Base-by-base conservation (phyloP, 2,113 vertebrate species). In the Rhinoptilus africanus region DNA sequence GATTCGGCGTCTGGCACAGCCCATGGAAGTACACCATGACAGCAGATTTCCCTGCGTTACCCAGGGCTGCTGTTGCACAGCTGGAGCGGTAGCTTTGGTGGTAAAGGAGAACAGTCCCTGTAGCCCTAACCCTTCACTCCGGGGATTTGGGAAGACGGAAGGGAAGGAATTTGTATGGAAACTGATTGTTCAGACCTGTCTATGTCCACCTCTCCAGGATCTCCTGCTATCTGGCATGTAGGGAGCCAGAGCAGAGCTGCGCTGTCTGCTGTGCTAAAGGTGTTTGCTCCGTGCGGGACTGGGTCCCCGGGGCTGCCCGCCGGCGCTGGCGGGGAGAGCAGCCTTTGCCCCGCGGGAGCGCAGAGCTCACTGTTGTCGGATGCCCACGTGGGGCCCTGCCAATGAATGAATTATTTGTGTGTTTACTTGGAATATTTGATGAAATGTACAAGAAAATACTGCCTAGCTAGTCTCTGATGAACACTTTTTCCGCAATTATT, bases 391-490 rank as follows among this genome's bases (percentile, higher is more conserved):
- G 64, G 16, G 27, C 60, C 53, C 45, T 73, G 66, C 72, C 0
- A 0, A 35, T 59, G 37, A 85, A 66, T 20, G 3, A 96, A 57
- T 92, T 92, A 91, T 77, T 94, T 64, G 74, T 89, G 60, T 77
- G 59, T 73, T 96, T 83, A 53, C 85, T 57, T 82, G 75, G 81
- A 96, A 79, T 75, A 88, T 53, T 54, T 85, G 62, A 75, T 86
- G 62, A 82, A 92, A 50, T 3, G 2, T 41, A 35, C 16, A 64
- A 69, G 73, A 68, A 56, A 64, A 71, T 60, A 43, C 24, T 85
- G 71, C 78, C 37, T 76, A 24, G 57, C 48, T 85, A 37, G 34
- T 76, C 57, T 85, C 43, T 50, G 53, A 41, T 79, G 45, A 88
- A 24, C 10, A 3, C 10, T 51, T 51, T 54, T 51, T 63, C 1